Base-by-base conservation (phyloP, 2,113 vertebrate genomes). In the Boleophthalmus pectinirostris region DNA sequence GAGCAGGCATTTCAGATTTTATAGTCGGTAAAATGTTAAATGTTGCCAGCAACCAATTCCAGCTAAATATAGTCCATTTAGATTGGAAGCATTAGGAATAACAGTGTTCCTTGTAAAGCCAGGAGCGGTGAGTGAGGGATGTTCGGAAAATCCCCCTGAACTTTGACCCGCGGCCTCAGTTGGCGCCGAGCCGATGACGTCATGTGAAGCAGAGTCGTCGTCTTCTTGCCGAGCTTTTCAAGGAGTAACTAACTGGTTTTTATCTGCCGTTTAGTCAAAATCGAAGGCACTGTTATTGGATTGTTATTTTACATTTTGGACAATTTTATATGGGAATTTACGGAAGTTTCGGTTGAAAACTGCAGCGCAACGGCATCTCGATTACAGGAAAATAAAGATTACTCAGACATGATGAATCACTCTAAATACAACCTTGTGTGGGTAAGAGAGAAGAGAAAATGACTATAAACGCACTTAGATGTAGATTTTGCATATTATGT, bases 131-230 rank as follows among this genome's bases (percentile, higher is more conserved):
- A 29, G 57, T 25, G 25, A 10, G 16, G 20, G 25, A 33, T 61
- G 58, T 33, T 61, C 9, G 58, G 25, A 18, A 61, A 61, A 33
- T 33, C 58, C 58, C 58, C 58, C 58, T 61, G 58, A 61, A 33
- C 58, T 33, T 61, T 61, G 25, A 61, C 25, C 58, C 33, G 14
- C 33, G 58, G 33, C 14, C 58, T 35, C 24, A 16, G 24, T 29
- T 29, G 5, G 25, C 58, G 33, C 25, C 2, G 25, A 33, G 58
- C 24, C 8, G 58, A 18, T 61, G 58, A 35, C 33, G 58, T 61
- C 58, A 61, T 61, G 58, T 29, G 58, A 61, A 33, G 21, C 56
- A 33, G 25, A 61, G 24, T 24, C 9, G 29, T n/a, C n/a, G 15
- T 33, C 15, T 18, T 33, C 15, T 6, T 20, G 58, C 47, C 20